phyloP scores from a whole-genome alignment of 2,797 vertebrate genomes.

The Borostomias antarcticus region DNA sequence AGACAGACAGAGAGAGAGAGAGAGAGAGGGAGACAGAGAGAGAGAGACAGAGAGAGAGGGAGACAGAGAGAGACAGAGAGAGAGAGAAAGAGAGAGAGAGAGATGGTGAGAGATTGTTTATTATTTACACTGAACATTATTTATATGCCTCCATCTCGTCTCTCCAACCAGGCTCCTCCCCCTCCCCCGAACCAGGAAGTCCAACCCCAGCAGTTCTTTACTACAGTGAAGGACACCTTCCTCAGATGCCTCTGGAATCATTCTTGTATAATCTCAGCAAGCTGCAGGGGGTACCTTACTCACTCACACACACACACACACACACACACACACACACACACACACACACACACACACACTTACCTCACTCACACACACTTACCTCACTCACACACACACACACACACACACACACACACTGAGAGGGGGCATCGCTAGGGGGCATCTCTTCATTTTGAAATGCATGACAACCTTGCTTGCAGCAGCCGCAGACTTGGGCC shows the following conservation, averaged over 20 bases:
- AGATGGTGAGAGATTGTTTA: too few relatives aligned
- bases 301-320: too few relatives aligned
- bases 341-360: background rate
- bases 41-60: too few relatives aligned
- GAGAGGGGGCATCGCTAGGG: background rate
- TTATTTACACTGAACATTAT: background rate
- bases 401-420: background rate
- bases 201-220: too few relatives aligned
- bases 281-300: background rate
- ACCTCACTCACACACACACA: background rate
- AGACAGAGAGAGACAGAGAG: background rate
- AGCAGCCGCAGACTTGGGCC: conserved; percentile 4
- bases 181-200: background rate
- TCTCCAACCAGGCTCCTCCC: background rate
- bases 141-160: background rate
- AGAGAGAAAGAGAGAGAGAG: background rate
- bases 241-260: background rate
- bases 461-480: background rate
- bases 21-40: too few relatives aligned
- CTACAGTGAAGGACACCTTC: background rate
- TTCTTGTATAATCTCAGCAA: too few relatives aligned
- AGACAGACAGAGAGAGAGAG: background rate
- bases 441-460: background rate
- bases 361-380: background rate
- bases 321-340: background rate